These are phyloP conservation scores for Papilio protenor DNA, from an alignment of 2,888 invertebrate species.

Conservation along the genomic window DNA sequence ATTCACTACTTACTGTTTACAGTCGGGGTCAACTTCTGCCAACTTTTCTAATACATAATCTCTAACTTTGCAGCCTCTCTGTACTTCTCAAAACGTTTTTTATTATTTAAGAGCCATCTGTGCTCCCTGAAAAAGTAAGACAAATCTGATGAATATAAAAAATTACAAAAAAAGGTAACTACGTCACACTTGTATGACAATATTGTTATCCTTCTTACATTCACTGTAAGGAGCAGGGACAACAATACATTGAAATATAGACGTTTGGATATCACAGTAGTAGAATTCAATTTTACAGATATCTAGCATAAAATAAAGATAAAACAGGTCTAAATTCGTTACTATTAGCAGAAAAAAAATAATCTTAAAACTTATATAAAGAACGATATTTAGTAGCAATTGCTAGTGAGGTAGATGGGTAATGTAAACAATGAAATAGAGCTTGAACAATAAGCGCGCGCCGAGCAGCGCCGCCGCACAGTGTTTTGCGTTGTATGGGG, in stretches of 20 bases:
- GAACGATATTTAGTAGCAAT: conserved; percentile 59
- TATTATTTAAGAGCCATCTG: conserved; percentile 99
- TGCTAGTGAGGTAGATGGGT: conserved; percentile 60
- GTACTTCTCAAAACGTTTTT: conserved; percentile 99
- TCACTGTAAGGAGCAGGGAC: too few species aligned
- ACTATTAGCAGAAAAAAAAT: conserved; percentile 2
- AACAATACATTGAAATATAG: too few species aligned
- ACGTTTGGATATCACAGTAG: too few species aligned
- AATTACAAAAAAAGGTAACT: too few species aligned
- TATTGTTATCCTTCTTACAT: too few species aligned
- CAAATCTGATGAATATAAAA: background rate
- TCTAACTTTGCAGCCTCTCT: conserved; percentile 99
- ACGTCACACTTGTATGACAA: too few species aligned
- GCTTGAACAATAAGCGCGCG: conserved; percentile 65
- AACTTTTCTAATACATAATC: conserved; percentile 98
- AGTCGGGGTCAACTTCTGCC: conserved; percentile 96
- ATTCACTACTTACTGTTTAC: conserved; percentile 93
- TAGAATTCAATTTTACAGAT: background rate
- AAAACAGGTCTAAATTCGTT: conserved; percentile 29
- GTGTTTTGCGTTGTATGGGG: too few species aligned
- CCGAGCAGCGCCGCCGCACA: conserved; percentile 53
- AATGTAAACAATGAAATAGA: conserved; percentile 76
- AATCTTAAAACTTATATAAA: conserved; percentile 24
- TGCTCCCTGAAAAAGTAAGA: conserved; percentile 88
- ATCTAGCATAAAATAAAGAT: conserved; percentile 44